A percentile compares a stretch with the other conserved stretches of the same genome.
Evolutionary conservation across 2,888 invertebrate species (phyloP).

Genomic region (Lithophane semibrunnea): DNA sequence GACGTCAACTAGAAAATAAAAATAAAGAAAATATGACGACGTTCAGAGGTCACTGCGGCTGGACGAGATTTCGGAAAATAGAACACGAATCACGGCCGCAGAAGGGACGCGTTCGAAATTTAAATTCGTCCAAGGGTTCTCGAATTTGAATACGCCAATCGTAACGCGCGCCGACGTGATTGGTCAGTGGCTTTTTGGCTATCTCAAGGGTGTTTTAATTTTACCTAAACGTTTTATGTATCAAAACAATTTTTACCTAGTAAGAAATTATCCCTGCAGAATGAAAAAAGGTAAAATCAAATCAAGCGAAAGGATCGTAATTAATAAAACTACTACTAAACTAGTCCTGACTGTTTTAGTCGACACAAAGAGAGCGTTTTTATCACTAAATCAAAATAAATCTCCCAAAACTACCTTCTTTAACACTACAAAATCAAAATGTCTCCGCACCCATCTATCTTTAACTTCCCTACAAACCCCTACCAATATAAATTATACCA

Average conservation of each 20-base stretch:
- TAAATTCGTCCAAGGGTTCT: conserved; percentile 76
- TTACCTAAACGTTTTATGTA: conserved; percentile 47
- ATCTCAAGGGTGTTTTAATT: conserved; percentile 67
- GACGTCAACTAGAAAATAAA: conserved; percentile 65
- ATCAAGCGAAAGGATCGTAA: not conserved
- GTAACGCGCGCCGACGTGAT: conserved; percentile 72
- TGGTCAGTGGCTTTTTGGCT: conserved; percentile 70
- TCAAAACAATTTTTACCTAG: not conserved
- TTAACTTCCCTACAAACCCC: conserved; percentile 23
- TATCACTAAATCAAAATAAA: not conserved
- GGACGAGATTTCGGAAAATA: conserved; percentile 69
- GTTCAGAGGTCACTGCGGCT: conserved; percentile 67
- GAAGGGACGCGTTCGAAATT: conserved; percentile 71
- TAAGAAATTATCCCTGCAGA: not conserved
- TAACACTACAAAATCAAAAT: conserved; percentile 10
- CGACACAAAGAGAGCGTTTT: not conserved
- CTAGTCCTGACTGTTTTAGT: not conserved
- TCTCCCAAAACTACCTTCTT: not conserved
- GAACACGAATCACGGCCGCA: conserved; percentile 64
- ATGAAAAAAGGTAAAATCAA: not conserved
- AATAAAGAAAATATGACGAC: conserved; percentile 46
- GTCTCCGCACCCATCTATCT: not conserved
- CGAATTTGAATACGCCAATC: conserved; percentile 83
- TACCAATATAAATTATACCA: conserved; percentile 52
- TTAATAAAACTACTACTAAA: not conserved